These are phyloP conservation scores for Mesitornis unicolor DNA, from an alignment of 2,113 vertebrate species.

Conservation along the genomic window DNA sequence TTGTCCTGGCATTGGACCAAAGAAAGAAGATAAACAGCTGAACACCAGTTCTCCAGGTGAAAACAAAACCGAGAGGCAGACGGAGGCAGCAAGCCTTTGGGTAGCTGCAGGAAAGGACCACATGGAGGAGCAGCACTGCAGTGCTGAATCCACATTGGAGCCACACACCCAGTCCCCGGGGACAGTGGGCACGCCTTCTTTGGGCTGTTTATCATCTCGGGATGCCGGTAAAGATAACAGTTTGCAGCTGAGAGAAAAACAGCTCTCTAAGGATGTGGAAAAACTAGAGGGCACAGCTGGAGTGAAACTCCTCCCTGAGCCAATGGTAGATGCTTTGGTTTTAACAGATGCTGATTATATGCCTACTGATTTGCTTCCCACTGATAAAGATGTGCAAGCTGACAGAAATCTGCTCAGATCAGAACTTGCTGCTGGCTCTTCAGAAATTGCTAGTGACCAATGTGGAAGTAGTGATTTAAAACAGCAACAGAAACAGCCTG, in stretches of 20 bases:
- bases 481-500: conserved; percentile 43
- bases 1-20: conserved; percentile 43
- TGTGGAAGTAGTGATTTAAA: conserved; percentile 54
- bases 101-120: conserved; percentile 49
- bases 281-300: conserved; percentile 12
- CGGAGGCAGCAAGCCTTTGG: background rate
- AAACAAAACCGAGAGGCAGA: background rate
- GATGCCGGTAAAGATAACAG: conserved; percentile 27
- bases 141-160: conserved; percentile 4
- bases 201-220: conserved; percentile 41
- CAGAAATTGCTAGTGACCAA: conserved; percentile 10
- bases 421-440: conserved; percentile 5
- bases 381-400: conserved; percentile 36
- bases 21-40: conserved; percentile 38
- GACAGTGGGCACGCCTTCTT: conserved; percentile 44
- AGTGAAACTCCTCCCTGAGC: background rate
- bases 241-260: conserved; percentile 51
- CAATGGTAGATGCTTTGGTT: conserved; percentile 53
- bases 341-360: conserved; percentile 14
- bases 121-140: conserved; percentile 68
- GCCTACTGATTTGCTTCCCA: conserved; percentile 26
- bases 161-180: conserved; percentile 65
- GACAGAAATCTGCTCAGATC: conserved; percentile 46
- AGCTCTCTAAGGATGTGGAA: conserved; percentile 39
- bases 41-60: background rate